Conservation (phyloP, 2,797 vertebrate species). For the Phrynocephalus guinanensis region DNA sequence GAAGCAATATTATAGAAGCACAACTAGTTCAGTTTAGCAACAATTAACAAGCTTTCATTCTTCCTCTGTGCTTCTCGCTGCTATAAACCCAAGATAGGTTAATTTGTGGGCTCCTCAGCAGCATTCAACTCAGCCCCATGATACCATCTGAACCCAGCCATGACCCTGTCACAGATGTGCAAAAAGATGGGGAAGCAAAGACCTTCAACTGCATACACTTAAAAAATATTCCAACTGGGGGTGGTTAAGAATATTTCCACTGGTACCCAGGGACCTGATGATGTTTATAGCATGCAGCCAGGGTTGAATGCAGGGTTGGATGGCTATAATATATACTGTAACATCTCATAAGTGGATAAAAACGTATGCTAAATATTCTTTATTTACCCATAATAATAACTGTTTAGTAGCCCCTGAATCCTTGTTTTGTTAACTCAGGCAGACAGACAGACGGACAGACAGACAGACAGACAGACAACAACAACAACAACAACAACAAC, state of each 20-base stretch:
- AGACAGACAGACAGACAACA: background rate
- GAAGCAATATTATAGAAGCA: background rate
- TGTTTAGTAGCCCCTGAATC: background rate
- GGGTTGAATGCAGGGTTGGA: background rate
- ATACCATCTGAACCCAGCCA: background rate
- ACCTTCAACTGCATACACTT: background rate
- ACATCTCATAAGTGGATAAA: rapidly evolving
- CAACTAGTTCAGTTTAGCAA: background rate
- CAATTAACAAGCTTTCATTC: background rate
- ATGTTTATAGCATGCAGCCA: background rate
- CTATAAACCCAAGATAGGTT: background rate
- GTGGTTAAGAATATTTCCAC: background rate
- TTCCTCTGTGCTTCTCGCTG: background rate
- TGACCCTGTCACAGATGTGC: background rate
- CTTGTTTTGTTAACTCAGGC: background rate
- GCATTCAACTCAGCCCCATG: background rate
- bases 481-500: too few species aligned
- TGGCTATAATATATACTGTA: rapidly evolving
- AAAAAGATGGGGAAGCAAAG: background rate
- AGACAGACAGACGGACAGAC: too few species aligned
- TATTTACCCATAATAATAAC: background rate
- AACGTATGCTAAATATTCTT: background rate
- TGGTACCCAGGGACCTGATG: background rate
- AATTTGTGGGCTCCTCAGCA: background rate
- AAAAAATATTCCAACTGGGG: background rate